Base-by-base conservation (phyloP, 1,140 invertebrate species). In the Orius laevigatus region DNA sequence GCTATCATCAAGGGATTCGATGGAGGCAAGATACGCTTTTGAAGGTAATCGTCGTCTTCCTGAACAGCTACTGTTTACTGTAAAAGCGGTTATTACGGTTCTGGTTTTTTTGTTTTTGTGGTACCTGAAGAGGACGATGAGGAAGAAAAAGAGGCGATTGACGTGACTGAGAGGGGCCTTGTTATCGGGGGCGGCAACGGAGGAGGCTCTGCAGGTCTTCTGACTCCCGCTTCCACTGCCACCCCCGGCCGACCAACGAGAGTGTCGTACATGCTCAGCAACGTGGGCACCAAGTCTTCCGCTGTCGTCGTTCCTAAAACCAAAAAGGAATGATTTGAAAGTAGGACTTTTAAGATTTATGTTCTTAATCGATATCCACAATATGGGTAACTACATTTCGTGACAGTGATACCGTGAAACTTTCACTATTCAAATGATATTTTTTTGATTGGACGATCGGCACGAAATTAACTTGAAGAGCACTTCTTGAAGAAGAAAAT, bases 101-200 rank as follows among this genome's bases (percentile, higher is more conserved):
- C 48, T 32, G 42, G 41, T 38, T 15, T 56, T 42, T n/a, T 56
- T 49, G 44, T 50, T 38, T 38, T 11, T 12, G 12, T 44, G n/a
- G 50, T 45, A 55, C 56, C 56, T 5, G 64, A 66, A 16, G 70
- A 65, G 1, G 82, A 84, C 1, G 79, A 56, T 11, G 55, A 56
- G 5, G 51, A 82, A 36, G 76, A 81, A 10, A 82, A 84, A 2
- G 83, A 86, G 2, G 79, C 76, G 46, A 82, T 83, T 38, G 81
- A 86, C 63, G 82, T 85, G 57, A 83, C 80, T 34, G 83, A 87
- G 14, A 84, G 60, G n/a, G 81, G 81, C 52, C 81, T 52, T 51
- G 62, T 59, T 59, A 45, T 2, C 9, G 49, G 49, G 31, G 59
- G 50, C 59, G 59, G 56, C 48, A 53, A 52, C 48, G 53, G 48